Evolutionary conservation across 2,888 invertebrate genomes (phyloP), one percentile per base, ranked within the genome.

Genomic region (Mamestra brassicae): DNA sequence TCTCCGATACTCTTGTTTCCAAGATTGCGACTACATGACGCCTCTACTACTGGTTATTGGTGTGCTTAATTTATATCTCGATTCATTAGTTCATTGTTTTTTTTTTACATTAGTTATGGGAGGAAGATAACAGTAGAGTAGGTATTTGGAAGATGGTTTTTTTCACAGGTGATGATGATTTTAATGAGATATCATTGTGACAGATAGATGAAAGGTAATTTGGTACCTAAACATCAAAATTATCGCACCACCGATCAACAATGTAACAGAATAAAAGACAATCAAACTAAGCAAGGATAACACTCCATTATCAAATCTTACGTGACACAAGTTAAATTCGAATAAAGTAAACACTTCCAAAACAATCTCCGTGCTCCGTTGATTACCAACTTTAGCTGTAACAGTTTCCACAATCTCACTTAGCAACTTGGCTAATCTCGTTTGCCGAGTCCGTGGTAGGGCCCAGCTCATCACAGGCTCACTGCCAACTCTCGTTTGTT

Each of bases 401-500:
- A 78, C 78, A 70, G 52, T 67, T 70, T 75, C 38, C 65, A 71
- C 58, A 79, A 79, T 83, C 83, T 79, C 80, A 67, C 81, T 83
- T 58, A 74, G 79, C 55, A 71, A 82, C 63, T 71, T 61, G 63
- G 60, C 55, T 82, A 76, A 82, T 83, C 82, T 78, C 72, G 68
- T 63, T 72, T 68, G 63, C 68, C 26, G 66, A 72, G 65, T 79
- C 73, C 75, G 64, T 89, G 83, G 93, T 93, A 92, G 83, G 85
- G 85, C 73, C 74, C 74, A 74, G 63, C 88, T 90, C 92, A 91
- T 92, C 90, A 91, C 89, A 88, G 90, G 92, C 90, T 87, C 88
- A 82, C 91, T 94, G 94, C 95, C 95, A 95, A 93, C 92, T 89
- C 87, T 87, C 93, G 93, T 95, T 96, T 96, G 95, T 95, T 95